Evolutionary conservation across 92 coral and sea anemone species (phyloP).

Genomic region (Parazoanthus swiftii): DNA sequence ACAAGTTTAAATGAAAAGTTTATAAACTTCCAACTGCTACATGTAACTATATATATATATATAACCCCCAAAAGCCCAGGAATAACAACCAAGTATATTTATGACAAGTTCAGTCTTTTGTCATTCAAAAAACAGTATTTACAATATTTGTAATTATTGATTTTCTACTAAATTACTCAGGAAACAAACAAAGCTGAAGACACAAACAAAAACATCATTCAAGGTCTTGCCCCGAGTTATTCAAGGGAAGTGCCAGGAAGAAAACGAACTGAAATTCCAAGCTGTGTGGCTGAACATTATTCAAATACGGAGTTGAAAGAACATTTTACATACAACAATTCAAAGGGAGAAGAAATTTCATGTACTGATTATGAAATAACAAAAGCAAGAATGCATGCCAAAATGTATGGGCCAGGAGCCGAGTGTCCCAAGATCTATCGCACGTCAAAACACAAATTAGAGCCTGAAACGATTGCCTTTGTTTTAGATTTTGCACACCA

Average conservation of each 20-base stretch:
- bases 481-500: constrained; percentile 29
- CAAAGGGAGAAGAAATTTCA: constrained; percentile 13
- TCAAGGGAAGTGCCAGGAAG: neutral
- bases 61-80: neutral
- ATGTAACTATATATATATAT: neutral
- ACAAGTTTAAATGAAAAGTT: neutral
- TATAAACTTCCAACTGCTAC: neutral
- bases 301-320: constrained; percentile 25
- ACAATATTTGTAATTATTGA: no score
- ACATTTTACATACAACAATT: neutral
- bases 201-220: neutral
- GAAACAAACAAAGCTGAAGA: neutral
- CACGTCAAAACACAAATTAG: neutral
- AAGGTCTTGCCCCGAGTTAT: neutral
- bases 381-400: constrained; percentile 18
- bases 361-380: constrained; percentile 39
- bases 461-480: constrained; percentile 40
- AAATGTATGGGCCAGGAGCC: constrained; percentile 30
- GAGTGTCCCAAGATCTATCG: constrained; percentile 4
- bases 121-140: neutral
- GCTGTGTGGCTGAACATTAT: constrained; percentile 21
- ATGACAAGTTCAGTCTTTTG: neutral
- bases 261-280: neutral
- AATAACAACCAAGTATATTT: neutral
- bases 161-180: neutral